Evolutionary conservation across 2,113 vertebrate species (phyloP).

Genomic region (Alexandromys fortis): DNA sequence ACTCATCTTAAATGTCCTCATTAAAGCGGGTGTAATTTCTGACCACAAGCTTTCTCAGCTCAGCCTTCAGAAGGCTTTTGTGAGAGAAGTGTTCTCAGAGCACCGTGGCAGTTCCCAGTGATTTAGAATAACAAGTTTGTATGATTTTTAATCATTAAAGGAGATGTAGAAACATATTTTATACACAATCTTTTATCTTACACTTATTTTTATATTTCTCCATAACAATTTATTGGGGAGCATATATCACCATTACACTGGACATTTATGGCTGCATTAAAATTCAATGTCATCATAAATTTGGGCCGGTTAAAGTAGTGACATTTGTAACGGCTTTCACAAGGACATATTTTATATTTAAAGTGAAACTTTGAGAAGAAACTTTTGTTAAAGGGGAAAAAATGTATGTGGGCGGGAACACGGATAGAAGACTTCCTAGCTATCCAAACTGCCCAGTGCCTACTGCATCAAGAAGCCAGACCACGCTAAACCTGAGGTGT

Average conservation of each 20-base stretch:
- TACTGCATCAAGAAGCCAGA: slow-evolving; percentile 9
- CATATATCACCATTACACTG: slow-evolving; percentile 89
- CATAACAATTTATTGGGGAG: slow-evolving; percentile 86
- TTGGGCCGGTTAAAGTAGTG: slow-evolving; percentile 88
- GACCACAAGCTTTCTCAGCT: slow-evolving; percentile 38
- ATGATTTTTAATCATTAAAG: slow-evolving; percentile 89
- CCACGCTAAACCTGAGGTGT: slow-evolving; percentile 52
- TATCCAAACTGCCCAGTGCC: slow-evolving; percentile 48
- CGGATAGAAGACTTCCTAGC: slow-evolving; percentile 34
- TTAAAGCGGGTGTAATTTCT: slow-evolving; percentile 74
- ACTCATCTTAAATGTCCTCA: slow-evolving; percentile 71
- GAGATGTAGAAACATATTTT: slow-evolving; percentile 90
- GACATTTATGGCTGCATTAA: slow-evolving; percentile 90
- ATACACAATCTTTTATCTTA: slow-evolving; percentile 89
- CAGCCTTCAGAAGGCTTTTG: slow-evolving; percentile 5
- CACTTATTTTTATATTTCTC: slow-evolving; percentile 91
- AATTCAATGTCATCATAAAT: slow-evolving; percentile 90
- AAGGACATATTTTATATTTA: slow-evolving; percentile 90
- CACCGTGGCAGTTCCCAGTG: slow-evolving; percentile 64
- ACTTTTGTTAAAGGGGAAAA: slow-evolving; percentile 84
- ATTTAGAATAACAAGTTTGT: slow-evolving; percentile 85
- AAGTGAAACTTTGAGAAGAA: slow-evolving; percentile 89
- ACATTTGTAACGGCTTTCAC: slow-evolving; percentile 89
- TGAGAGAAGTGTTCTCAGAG: slow-evolving; percentile 69
- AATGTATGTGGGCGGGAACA: slow-evolving; percentile 55